These are phyloP conservation scores for Lithophane leautieri DNA, from an alignment of 2,888 invertebrate genomes.

Conservation along the genomic window DNA sequence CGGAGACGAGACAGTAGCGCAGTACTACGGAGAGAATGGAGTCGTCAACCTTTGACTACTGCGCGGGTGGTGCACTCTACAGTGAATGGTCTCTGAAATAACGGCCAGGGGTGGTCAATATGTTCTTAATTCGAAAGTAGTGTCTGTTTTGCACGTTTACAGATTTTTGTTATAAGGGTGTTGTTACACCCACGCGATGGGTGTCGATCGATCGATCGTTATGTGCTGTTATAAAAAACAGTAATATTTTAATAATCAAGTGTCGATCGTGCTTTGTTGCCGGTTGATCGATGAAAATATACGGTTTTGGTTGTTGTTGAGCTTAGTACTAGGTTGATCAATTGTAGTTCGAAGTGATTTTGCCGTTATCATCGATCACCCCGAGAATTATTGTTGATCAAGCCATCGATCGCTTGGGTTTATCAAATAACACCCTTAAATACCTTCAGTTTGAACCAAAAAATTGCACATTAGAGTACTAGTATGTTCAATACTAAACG, in stretches of 20 bases:
- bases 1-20: slow-evolving; percentile 77
- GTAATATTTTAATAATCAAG: background rate
- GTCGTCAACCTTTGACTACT: slow-evolving; percentile 86
- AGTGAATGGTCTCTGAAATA: slow-evolving; percentile 71
- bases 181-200: background rate
- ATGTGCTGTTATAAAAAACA: background rate
- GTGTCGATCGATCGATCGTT: background rate
- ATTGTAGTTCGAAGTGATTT: too few species aligned
- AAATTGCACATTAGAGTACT: slow-evolving; percentile 25
- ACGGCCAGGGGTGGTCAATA: slow-evolving; percentile 45
- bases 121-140: slow-evolving; percentile 26
- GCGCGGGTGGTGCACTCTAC: slow-evolving; percentile 90
- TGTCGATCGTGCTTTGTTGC: background rate
- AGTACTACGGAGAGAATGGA: slow-evolving; percentile 80
- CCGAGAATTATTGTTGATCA: too few species aligned
- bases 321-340: too few species aligned
- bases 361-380: too few species aligned
- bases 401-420: too few species aligned
- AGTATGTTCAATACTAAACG: slow-evolving; percentile 49
- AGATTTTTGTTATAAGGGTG: background rate
- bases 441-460: background rate
- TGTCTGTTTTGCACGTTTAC: slow-evolving; percentile 28
- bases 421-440: background rate
- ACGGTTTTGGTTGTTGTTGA: too few species aligned
- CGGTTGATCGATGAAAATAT: background rate